Conservation (phyloP, 2,797 vertebrate genomes). For the Naso thynnoides region DNA sequence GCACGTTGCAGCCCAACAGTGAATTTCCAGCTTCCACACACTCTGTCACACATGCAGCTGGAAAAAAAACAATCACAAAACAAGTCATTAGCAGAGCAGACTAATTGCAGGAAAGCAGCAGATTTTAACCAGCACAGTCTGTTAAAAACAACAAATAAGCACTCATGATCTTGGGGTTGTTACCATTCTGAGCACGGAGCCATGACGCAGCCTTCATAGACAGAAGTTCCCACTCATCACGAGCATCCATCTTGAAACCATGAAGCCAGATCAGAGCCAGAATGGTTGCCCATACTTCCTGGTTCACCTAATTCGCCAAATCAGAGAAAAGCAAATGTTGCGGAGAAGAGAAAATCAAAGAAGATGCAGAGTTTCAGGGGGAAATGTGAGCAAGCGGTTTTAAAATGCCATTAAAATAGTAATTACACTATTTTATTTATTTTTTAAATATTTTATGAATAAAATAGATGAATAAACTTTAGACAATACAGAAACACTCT, state of each 20-base stretch:
- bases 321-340: not conserved
- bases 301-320: slow-evolving; percentile 58
- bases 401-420: too few relatives aligned
- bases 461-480: too few relatives aligned
- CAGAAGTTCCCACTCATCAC: slow-evolving; percentile 87
- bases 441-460: too few relatives aligned
- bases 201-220: slow-evolving; percentile 83
- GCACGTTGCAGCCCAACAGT: slow-evolving; percentile 59
- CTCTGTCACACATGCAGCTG: slow-evolving; percentile 54
- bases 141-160: not conserved
- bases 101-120: not conserved
- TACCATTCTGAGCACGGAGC: slow-evolving; percentile 82
- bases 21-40: slow-evolving; percentile 69
- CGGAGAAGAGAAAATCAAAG: not conserved
- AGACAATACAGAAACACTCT: too few relatives aligned
- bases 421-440: too few relatives aligned
- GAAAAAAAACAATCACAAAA: slow-evolving; percentile 1
- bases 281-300: slow-evolving; percentile 85
- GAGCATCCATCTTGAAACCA: slow-evolving; percentile 61
- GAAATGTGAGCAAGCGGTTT: not conserved
- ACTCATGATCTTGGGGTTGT: not conserved
- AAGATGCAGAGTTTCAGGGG: not conserved
- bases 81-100: not conserved
- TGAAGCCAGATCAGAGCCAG: slow-evolving; percentile 88
- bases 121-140: not conserved